Percentiles rank a stretch among this genome's conserved stretches.
Conservation (phyloP, 64 coral and sea anemone species). For the Pocillopora verrucosa region DNA sequence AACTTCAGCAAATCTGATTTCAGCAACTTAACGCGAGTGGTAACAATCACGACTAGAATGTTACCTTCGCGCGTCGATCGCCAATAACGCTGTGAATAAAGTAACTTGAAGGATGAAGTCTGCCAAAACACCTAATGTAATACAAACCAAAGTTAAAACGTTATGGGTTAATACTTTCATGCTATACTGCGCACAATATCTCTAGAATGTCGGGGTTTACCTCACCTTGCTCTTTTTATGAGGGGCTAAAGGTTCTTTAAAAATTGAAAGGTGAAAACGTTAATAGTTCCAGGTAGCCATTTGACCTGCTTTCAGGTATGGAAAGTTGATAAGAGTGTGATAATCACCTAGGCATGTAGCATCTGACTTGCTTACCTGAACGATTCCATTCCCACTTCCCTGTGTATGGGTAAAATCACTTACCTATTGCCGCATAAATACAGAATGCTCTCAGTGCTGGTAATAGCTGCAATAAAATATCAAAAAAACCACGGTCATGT, state of each 20-base stretch:
- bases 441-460: slow-evolving; percentile 83
- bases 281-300: no score
- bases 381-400: no score
- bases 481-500: no score
- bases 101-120: slow-evolving; percentile 88
- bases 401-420: not conserved
- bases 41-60: not conserved
- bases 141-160: not conserved
- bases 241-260: no score
- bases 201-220: no score
- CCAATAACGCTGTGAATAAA: slow-evolving; percentile 75
- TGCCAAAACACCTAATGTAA: slow-evolving; percentile 73
- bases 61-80: slow-evolving; percentile 33
- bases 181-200: not conserved
- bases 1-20: no score
- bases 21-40: no score
- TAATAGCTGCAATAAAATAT: slow-evolving; percentile 51
- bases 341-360: no score
- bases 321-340: no score
- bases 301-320: no score
- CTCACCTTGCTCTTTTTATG: no score
- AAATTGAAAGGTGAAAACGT: not conserved
- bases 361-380: no score
- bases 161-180: not conserved
- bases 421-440: slow-evolving; percentile 86